Base-by-base conservation (phyloP, 2,888 invertebrate species). In the Tuta absoluta region DNA sequence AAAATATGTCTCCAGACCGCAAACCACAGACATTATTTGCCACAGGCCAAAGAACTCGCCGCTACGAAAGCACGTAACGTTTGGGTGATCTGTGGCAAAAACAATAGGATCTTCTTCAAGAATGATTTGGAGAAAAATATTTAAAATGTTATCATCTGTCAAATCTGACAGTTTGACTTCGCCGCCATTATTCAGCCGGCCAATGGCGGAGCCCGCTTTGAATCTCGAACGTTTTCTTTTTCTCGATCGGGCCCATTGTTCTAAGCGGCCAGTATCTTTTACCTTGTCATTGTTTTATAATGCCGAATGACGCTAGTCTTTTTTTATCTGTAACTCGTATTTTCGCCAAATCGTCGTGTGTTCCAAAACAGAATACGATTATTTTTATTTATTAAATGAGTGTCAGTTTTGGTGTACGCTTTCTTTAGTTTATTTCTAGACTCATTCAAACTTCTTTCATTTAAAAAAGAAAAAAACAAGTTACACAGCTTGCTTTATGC, bases 121-220 rank as follows among this genome's bases (percentile, higher is more conserved):
- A 53, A 53, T 53, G 23, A 53, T 57, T 53, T 23, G n/a, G 21
- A 45, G 17, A 24, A 62, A 62, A 62, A 62, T 51, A 49, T 72
- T 69, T 63, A 69, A 71, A 74, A 71, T 67, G 69, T 84, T 86
- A 87, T 87, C 88, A 71, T 67, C 78, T 81, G 81, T 87, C 86
- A 87, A 80, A 88, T 89, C 89, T 86, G 86, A 87, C 87, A 76
- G 81, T 84, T 83, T 69, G 65, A 69, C 71, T 75, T 77, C 80
- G 75, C 81, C 87, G 83, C 87, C 87, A 87, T 86, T 86, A 75
- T 67, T 72, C 69, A 68, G 72, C 70, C 71, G 74, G 73, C 86
- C 87, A 87, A 87, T 87, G 70, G 79, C 81, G 81, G 82, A 76
- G 69, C 72, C 71, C 67, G 72, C 79, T 87, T 87, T 84, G 81